Conservation (phyloP, 1,140 invertebrate species). For the Drepana arcuata region DNA sequence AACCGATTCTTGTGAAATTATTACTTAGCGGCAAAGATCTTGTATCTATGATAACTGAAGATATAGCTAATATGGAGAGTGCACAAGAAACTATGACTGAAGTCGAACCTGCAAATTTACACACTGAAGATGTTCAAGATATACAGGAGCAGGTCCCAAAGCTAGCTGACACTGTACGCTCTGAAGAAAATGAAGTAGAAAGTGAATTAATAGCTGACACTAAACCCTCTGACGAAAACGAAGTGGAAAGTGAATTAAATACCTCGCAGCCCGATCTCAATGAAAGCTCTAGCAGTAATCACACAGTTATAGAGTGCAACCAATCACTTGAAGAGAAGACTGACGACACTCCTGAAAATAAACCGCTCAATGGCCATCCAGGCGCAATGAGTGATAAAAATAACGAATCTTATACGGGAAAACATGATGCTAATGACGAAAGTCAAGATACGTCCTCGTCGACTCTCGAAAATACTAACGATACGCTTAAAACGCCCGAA, state of each 20-base stretch:
- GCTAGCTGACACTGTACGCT: too few relatives aligned
- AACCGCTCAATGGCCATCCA: constrained; percentile 7
- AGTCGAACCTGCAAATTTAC: neutral
- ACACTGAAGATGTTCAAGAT: too few relatives aligned
- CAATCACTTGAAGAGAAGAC: constrained; percentile 31
- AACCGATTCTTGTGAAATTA: constrained; percentile 54
- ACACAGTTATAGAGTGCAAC: constrained; percentile 53
- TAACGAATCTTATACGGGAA: constrained; percentile 7
- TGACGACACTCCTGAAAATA: constrained; percentile 18
- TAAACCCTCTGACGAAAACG: too few relatives aligned
- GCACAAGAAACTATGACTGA: constrained; percentile 2
- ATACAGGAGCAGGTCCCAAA: too few relatives aligned
- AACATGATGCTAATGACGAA: constrained; percentile 10
- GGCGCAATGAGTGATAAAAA: too few relatives aligned
- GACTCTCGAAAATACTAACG: constrained; percentile 19
- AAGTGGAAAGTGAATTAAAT: constrained; percentile 14
- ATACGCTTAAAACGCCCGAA: constrained; percentile 19
- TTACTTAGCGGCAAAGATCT: constrained; percentile 49
- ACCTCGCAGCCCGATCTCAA: constrained; percentile 36
- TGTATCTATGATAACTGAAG: constrained; percentile 20
- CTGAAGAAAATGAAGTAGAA: too few relatives aligned
- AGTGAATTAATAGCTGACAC: too few relatives aligned
- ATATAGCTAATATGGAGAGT: constrained; percentile 7
- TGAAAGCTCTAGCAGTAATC: constrained; percentile 39
- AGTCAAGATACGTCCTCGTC: constrained; percentile 23